Conservation (phyloP, 1,140 invertebrate genomes). For the Ganaspis sp. region DNA sequence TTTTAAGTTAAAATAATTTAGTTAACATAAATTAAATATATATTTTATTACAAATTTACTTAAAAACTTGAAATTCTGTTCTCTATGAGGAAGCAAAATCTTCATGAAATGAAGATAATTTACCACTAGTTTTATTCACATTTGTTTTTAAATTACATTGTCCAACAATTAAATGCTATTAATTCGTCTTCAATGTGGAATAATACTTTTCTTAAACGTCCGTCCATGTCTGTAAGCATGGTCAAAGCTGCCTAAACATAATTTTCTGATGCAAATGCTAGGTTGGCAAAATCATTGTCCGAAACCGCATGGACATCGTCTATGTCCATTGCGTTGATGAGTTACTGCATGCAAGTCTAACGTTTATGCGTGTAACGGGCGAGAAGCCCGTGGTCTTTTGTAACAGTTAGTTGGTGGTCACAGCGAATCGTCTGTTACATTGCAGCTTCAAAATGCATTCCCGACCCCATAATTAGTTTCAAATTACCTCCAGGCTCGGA, state of each 20-base stretch:
- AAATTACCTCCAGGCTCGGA: slow-evolving; percentile 60
- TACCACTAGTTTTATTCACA: too few relatives aligned
- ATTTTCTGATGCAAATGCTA: background rate
- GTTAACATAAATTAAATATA: too few relatives aligned
- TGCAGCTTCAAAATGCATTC: slow-evolving; percentile 57
- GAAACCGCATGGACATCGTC: slow-evolving; percentile 6
- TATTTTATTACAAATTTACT: too few relatives aligned
- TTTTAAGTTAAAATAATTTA: too few relatives aligned
- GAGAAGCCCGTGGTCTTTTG: slow-evolving; percentile 54
- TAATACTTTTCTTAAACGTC: background rate
- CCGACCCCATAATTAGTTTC: slow-evolving; percentile 57
- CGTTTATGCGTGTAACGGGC: slow-evolving; percentile 6
- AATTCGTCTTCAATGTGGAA: too few relatives aligned
- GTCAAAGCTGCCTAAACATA: background rate
- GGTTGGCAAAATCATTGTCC: slow-evolving; percentile 14
- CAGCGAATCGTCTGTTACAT: slow-evolving; percentile 56
- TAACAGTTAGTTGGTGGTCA: slow-evolving; percentile 64
- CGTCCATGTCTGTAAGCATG: background rate
- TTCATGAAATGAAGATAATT: too few relatives aligned
- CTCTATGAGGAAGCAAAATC: too few relatives aligned
- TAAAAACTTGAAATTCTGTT: too few relatives aligned
- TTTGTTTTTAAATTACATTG: too few relatives aligned
- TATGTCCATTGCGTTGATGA: slow-evolving; percentile 15
- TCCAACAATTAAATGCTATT: too few relatives aligned
- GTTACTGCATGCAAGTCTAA: slow-evolving; percentile 22